phyloP scores from a whole-genome alignment of 2,797 vertebrate species.

The Hippopotamyrus pictus region DNA sequence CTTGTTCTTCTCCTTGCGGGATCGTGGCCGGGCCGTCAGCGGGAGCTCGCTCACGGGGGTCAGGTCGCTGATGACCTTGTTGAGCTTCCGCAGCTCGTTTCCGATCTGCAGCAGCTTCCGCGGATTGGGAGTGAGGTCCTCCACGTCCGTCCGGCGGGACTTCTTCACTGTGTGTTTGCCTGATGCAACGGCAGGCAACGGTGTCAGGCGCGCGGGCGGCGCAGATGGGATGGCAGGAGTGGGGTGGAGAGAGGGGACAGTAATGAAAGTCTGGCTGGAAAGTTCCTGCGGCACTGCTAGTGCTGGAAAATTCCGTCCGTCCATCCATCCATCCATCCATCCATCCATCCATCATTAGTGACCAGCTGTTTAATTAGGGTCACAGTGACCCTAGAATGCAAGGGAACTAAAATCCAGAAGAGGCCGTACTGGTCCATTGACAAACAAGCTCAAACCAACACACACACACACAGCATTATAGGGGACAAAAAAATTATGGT shows the following conservation, averaged over 20 bases:
- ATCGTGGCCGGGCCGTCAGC: conserved; percentile 85
- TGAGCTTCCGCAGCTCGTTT: conserved; percentile 88
- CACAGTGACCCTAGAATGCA: background rate
- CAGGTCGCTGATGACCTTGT: conserved; percentile 96
- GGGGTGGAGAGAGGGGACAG: background rate
- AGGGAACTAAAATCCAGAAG: background rate
- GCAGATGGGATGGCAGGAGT: background rate
- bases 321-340: background rate
- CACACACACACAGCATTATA: background rate
- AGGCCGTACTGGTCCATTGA: background rate
- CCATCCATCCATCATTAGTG: background rate
- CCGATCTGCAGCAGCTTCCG: conserved; percentile 96
- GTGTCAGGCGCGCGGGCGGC: background rate
- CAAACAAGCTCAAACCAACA: background rate
- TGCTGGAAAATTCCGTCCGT: background rate
- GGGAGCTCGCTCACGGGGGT: conserved; percentile 96
- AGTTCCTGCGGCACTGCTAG: background rate
- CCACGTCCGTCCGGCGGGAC: conserved; percentile 92
- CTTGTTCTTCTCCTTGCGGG: conserved; percentile 98
- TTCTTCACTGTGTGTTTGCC: conserved; percentile 95
- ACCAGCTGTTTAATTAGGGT: background rate
- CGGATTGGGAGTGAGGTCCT: conserved; percentile 95
- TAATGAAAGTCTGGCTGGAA: background rate
- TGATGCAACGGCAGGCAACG: conserved; percentile 31
- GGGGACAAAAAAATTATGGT: background rate